These are phyloP conservation scores for Vollenhovia emeryi DNA, from an alignment of 1,140 invertebrate species.

Conservation along the genomic window DNA sequence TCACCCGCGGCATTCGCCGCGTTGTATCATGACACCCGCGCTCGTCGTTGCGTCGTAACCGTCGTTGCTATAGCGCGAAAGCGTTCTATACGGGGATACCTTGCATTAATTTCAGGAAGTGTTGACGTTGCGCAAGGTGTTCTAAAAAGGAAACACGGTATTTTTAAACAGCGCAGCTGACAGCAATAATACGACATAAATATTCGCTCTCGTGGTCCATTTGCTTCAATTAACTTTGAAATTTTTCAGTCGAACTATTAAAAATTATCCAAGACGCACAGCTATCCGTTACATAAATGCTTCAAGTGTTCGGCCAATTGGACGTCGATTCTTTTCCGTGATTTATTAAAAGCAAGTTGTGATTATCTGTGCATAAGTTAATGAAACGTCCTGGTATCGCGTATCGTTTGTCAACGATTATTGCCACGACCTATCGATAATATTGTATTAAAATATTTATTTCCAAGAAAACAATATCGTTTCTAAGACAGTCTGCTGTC, in stretches of 20 bases:
- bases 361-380: neutral
- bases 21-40: conserved; percentile 28
- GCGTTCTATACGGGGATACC: neutral
- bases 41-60: conserved; percentile 14
- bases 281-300: neutral
- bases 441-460: too few relatives aligned
- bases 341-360: neutral
- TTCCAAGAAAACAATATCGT: neutral
- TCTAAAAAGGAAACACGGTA: neutral
- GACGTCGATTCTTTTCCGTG: neutral
- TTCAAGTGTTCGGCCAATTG: neutral
- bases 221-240: neutral
- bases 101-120: conserved; percentile 6
- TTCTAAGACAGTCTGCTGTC: neutral
- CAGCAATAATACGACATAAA: neutral
- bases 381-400: neutral
- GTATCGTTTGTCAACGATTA: neutral
- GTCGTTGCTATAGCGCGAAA: neutral
- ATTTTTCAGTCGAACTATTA: neutral
- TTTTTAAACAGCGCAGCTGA: conserved; percentile 7
- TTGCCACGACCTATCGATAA: neutral
- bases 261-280: neutral
- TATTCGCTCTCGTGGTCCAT: neutral
- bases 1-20: neutral
- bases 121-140: neutral